Conservation (phyloP, 1,140 invertebrate species). For the Amphibalanus amphitrite region DNA sequence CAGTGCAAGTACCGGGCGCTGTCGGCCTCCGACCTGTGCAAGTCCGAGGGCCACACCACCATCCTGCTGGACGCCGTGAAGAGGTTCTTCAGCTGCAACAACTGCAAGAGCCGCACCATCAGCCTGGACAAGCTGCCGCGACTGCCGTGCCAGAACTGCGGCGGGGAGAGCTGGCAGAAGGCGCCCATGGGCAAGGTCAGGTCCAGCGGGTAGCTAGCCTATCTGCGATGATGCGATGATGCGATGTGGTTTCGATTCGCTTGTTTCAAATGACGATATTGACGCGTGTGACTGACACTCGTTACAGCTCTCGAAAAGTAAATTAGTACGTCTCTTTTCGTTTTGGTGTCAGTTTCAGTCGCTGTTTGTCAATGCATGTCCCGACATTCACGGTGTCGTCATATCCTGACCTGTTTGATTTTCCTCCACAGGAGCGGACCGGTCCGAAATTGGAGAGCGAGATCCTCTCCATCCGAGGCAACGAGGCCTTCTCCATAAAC, state of each 20-base stretch:
- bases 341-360: no score
- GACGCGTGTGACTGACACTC: no score
- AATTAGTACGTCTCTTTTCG: no score
- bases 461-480: conserved; percentile 26
- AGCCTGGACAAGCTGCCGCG: conserved; percentile 57
- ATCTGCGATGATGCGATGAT: no score
- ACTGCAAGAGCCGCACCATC: conserved; percentile 65
- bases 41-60: conserved; percentile 55
- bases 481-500: conserved; percentile 19
- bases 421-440: conserved; percentile 23
- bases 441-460: conserved; percentile 28
- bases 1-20: conserved; percentile 75
- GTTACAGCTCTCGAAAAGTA: no score
- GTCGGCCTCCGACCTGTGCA: conserved; percentile 64
- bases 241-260: no score
- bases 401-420: no score
- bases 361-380: no score
- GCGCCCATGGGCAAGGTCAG: conserved; percentile 58
- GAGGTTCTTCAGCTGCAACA: conserved; percentile 73
- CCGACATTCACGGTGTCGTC: no score
- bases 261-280: no score
- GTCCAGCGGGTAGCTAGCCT: no score
- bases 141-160: conserved; percentile 56
- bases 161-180: conserved; percentile 49
- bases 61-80: conserved; percentile 55